Evolutionary conservation across 2,888 invertebrate species (phyloP).

Genomic region (Mamestra brassicae): DNA sequence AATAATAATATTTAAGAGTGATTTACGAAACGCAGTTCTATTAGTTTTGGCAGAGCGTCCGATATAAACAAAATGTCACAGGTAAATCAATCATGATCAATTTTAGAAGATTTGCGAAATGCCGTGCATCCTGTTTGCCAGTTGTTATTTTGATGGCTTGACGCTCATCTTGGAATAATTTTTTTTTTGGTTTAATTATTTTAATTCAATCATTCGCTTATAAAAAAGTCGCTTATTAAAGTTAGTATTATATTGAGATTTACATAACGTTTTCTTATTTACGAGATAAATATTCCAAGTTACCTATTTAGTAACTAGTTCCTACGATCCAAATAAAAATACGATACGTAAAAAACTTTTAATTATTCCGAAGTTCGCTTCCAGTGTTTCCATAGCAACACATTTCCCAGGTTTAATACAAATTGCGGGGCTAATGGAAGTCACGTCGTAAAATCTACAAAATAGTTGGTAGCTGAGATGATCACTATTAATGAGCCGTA

Average conservation of each 20-base stretch:
- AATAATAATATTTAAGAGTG: conserved; percentile 60
- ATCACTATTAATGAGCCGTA: conserved; percentile 64
- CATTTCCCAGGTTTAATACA: conserved; percentile 27
- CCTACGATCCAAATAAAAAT: neutral
- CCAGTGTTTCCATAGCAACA: conserved; percentile 28
- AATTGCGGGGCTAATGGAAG: conserved; percentile 47
- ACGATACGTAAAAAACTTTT: neutral
- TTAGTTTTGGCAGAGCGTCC: conserved; percentile 66
- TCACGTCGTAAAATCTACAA: conserved; percentile 54
- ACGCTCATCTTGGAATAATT: neutral
- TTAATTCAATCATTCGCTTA: neutral
- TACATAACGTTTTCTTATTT: neutral
- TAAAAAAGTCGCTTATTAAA: too few species aligned
- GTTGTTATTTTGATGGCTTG: conserved; percentile 5
- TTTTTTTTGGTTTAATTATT: neutral
- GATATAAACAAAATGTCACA: conserved; percentile 59
- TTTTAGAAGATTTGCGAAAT: conserved; percentile 41
- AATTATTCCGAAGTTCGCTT: neutral
- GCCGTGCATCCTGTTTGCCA: conserved; percentile 37
- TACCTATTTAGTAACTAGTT: neutral
- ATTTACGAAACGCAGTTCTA: conserved; percentile 58
- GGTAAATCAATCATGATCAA: conserved; percentile 33
- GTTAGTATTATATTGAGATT: too few species aligned
- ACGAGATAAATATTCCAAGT: neutral
- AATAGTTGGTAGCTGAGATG: conserved; percentile 55